Conservation (phyloP, 2,888 invertebrate genomes). For the Orchestes rusci region DNA sequence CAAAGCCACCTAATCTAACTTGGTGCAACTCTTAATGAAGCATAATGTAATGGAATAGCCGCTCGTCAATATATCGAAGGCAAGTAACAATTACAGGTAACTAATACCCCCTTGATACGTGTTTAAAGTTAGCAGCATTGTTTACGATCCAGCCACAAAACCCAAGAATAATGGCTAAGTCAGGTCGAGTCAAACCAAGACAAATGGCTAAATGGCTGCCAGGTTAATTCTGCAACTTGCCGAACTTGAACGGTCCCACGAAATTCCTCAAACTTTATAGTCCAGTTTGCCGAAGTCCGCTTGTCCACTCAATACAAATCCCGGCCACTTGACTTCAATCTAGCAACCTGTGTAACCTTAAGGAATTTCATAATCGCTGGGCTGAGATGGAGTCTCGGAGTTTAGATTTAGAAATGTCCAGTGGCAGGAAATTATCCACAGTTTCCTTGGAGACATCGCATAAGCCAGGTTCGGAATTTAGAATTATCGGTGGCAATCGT, state of each 20-base stretch:
- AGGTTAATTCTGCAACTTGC: conserved; percentile 44
- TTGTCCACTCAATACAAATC: conserved; percentile 34
- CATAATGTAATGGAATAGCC: conserved; percentile 42
- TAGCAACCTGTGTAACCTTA: conserved; percentile 30
- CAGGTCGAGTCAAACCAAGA: conserved; percentile 44
- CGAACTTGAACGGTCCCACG: conserved; percentile 39
- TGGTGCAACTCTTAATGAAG: conserved; percentile 35
- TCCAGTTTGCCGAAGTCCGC: conserved; percentile 29
- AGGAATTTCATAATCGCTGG: conserved; percentile 36
- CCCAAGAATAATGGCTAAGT: conserved; percentile 42
- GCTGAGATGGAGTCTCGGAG: too few relatives aligned
- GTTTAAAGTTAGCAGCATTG: conserved; percentile 45
- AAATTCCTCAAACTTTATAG: conserved; percentile 30
- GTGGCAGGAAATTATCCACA: too few relatives aligned
- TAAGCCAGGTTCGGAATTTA: too few relatives aligned
- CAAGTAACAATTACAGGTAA: conserved; percentile 42
- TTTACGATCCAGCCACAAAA: conserved; percentile 43
- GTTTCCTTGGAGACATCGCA: too few relatives aligned
- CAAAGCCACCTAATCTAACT: conserved; percentile 35
- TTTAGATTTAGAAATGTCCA: too few relatives aligned
- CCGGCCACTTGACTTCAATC: conserved; percentile 25
- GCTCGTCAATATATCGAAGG: conserved; percentile 37
- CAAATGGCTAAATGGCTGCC: conserved; percentile 44
- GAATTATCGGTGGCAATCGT: too few relatives aligned
- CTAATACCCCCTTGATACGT: conserved; percentile 44